Evolutionary conservation across 2,797 vertebrate genomes (phyloP).

Genomic region (Psittacula derbiana): DNA sequence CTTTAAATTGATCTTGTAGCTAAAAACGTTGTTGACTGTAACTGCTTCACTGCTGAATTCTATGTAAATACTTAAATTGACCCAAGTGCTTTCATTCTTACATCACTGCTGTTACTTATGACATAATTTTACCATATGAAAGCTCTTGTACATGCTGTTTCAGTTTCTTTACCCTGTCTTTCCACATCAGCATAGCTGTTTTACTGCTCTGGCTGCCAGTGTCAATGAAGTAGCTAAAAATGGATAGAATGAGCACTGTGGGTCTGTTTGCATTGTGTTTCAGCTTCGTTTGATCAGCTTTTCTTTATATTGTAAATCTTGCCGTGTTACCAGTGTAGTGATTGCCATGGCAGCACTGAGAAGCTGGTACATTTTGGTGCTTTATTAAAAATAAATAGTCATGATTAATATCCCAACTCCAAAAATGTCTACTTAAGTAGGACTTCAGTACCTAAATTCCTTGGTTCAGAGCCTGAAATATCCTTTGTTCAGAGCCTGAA

Average conservation of each 20-base stretch:
- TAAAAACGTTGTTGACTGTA: not conserved
- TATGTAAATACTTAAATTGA: not conserved
- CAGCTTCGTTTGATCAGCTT: not conserved
- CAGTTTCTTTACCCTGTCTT: not conserved
- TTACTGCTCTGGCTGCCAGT: not conserved
- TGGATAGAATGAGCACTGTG: not conserved
- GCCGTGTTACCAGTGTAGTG: not conserved
- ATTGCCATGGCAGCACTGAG: not conserved
- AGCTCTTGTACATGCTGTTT: not conserved
- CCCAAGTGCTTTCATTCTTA: not conserved
- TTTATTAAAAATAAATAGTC: not conserved
- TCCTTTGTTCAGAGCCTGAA: not conserved
- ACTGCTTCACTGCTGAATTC: not conserved
- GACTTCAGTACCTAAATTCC: not conserved
- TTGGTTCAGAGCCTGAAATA: not conserved
- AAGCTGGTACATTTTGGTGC: not conserved
- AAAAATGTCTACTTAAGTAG: not conserved
- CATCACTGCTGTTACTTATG: fast-evolving
- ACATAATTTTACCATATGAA: not conserved
- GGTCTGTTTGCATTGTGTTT: not conserved
- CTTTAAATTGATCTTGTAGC: not conserved
- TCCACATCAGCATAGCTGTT: fast-evolving
- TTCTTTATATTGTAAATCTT: not conserved
- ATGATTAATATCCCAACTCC: not conserved
- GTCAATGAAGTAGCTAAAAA: not conserved